Percentiles rank a stretch among this genome's conserved stretches.
These are phyloP conservation scores for Tuberolachnus salignus DNA, from an alignment of 2,888 invertebrate genomes.

Conservation along the genomic window DNA sequence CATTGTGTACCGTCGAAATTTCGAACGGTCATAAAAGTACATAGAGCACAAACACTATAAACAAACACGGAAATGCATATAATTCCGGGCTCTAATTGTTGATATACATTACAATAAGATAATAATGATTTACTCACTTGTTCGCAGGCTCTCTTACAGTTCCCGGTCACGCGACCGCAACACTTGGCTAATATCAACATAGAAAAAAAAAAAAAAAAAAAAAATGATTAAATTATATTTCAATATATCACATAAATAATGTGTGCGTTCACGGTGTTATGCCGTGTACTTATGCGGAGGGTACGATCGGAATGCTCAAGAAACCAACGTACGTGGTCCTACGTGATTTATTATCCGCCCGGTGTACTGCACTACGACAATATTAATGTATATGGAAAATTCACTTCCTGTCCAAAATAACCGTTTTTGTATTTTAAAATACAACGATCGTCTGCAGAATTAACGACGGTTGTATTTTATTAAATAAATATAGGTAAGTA, in stretches of 20 bases:
- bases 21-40: no score
- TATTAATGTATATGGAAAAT: background rate
- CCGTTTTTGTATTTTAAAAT: background rate
- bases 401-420: background rate
- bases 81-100: background rate
- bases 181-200: constrained; percentile 44
- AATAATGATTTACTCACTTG: constrained; percentile 43
- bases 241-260: background rate
- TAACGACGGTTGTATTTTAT: background rate
- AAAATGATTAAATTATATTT: constrained; percentile 13
- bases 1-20: no score
- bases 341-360: constrained; percentile 5
- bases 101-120: background rate
- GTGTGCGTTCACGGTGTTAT: constrained; percentile 6
- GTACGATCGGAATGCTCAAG: background rate
- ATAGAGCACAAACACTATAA: no score
- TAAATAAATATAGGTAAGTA: background rate
- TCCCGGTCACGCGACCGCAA: constrained; percentile 47
- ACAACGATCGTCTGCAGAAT: background rate
- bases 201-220: constrained; percentile 8
- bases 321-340: background rate
- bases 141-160: constrained; percentile 52
- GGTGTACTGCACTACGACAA: background rate
- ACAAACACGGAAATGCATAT: no score
- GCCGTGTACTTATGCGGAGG: background rate